These are phyloP conservation scores for Bombus ignitus DNA, from an alignment of 1,140 invertebrate species.

Conservation along the genomic window DNA sequence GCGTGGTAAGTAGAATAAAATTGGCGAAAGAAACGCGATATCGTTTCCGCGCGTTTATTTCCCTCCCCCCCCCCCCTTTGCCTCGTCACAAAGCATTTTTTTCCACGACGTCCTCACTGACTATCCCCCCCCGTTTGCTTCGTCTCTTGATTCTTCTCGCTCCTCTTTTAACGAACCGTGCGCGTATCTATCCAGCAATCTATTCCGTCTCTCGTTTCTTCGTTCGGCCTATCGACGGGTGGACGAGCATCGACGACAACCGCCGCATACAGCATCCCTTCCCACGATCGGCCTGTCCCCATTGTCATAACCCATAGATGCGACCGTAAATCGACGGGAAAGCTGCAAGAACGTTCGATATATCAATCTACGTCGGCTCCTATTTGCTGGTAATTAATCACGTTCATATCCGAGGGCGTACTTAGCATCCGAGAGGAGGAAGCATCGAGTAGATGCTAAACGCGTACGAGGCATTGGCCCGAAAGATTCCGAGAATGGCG, in stretches of 20 bases:
- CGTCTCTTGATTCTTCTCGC: not conserved
- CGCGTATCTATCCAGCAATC: not conserved
- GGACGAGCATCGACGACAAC: constrained; percentile 56
- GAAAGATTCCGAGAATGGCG: constrained; percentile 62
- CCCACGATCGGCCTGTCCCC: constrained; percentile 58
- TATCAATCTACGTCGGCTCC: constrained; percentile 79
- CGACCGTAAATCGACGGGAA: constrained; percentile 77
- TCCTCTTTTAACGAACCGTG: not conserved
- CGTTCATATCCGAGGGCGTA: constrained; percentile 73
- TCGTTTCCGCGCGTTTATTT: too few species aligned
- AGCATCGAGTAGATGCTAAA: constrained; percentile 20
- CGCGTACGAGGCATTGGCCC: constrained; percentile 47
- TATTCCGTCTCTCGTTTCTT: constrained; percentile 20
- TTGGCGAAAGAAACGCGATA: too few species aligned
- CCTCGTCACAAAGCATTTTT: too few species aligned
- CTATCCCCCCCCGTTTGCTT: too few species aligned
- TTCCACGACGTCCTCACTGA: too few species aligned
- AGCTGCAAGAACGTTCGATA: constrained; percentile 77
- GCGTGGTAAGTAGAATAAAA: too few species aligned
- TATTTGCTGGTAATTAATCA: constrained; percentile 81
- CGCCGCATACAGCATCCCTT: constrained; percentile 25
- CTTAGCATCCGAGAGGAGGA: constrained; percentile 73
- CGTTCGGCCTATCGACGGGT: constrained; percentile 51
- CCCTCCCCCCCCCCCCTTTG: too few species aligned
- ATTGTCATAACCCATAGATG: constrained; percentile 79